phyloP scores from a whole-genome alignment of 1,140 invertebrate species.

The Caligus rogercresseyi region DNA sequence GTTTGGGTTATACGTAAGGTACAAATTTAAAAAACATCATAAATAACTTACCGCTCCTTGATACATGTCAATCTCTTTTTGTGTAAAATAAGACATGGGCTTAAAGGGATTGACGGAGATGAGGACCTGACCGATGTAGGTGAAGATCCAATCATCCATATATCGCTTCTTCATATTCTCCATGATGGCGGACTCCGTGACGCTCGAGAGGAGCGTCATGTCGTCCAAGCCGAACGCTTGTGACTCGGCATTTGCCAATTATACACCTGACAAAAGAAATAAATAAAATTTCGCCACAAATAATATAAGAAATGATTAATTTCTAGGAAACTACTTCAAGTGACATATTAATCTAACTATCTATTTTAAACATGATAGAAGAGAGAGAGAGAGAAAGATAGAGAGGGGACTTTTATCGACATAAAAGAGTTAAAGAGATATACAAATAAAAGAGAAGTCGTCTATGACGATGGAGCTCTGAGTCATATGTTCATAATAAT shows the following conservation, averaged over 20 bases:
- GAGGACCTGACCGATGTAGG: slow-evolving; percentile 60
- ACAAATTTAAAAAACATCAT: too few species aligned
- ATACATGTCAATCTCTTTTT: slow-evolving; percentile 50
- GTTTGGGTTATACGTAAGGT: too few species aligned
- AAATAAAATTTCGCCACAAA: not conserved
- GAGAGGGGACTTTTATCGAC: too few species aligned
- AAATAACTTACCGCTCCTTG: slow-evolving; percentile 53
- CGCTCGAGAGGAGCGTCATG: slow-evolving; percentile 56
- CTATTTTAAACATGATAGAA: too few species aligned
- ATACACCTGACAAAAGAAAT: slow-evolving; percentile 40
- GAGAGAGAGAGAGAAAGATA: too few species aligned
- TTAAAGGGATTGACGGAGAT: slow-evolving; percentile 64
- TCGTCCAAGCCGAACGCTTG: slow-evolving; percentile 57
- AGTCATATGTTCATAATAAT: too few species aligned
- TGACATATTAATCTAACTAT: too few species aligned
- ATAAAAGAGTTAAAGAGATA: too few species aligned
- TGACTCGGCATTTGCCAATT: slow-evolving; percentile 60
- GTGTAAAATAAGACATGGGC: slow-evolving; percentile 49
- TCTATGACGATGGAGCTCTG: too few species aligned
- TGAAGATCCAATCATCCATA: slow-evolving; percentile 57
- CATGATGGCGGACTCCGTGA: slow-evolving; percentile 48
- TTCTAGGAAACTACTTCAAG: too few species aligned
- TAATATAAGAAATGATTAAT: too few species aligned
- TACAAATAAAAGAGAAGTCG: too few species aligned
- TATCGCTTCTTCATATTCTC: slow-evolving; percentile 55